Base-by-base conservation (phyloP, 2,888 invertebrate species). In the Cacoxenus indagator region DNA sequence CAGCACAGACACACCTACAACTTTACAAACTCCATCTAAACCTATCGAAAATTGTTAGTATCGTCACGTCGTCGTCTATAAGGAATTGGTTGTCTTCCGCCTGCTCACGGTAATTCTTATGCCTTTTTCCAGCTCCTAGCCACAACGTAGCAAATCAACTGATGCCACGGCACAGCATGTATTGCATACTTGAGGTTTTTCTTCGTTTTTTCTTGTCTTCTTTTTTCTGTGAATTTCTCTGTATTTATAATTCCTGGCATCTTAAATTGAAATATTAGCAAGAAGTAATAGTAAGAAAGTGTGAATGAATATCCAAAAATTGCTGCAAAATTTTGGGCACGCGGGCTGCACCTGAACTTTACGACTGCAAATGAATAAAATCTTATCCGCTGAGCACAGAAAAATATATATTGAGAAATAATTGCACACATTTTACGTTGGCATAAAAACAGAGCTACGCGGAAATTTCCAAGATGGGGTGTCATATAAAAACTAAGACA, bases 81-180 rank as follows among this genome's bases (percentile, higher is more conserved):
- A 68, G 65, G 72, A 72, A 70, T 72, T 72, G 72, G 62, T 72
- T 70, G 68, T 67, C 68, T 19, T 22, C 9, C 65, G 67, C 70
- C 68, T 71, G n/a, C n/a, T n/a, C n/a, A n/a, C n/a, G 61, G 70
- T 68, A 69, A 68, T 69, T 68, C 71, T 57, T 62, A 62, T 8
- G 61, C 19, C 45, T 70, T 66, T 68, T n/a, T n/a, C 75, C 75
- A 80, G 75, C 75, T 55, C 11, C 55, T n/a, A 26, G 27, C 55
- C 73, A 70, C 48, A 6, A n/a, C 17, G 48, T 17, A 48, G 70
- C 54, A 70, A 62, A 69, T 45, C 46, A 26, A 55, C 51, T 27
- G 19, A 45, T 54, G 67, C 65, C 9, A 11, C 31, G 19, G 37
- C 27, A 59, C 22, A 8, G n/a, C 27, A 48, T 64, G 24, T 48